These are phyloP conservation scores for Jacana jacana DNA, from an alignment of 2,113 vertebrate species.

Conservation along the genomic window DNA sequence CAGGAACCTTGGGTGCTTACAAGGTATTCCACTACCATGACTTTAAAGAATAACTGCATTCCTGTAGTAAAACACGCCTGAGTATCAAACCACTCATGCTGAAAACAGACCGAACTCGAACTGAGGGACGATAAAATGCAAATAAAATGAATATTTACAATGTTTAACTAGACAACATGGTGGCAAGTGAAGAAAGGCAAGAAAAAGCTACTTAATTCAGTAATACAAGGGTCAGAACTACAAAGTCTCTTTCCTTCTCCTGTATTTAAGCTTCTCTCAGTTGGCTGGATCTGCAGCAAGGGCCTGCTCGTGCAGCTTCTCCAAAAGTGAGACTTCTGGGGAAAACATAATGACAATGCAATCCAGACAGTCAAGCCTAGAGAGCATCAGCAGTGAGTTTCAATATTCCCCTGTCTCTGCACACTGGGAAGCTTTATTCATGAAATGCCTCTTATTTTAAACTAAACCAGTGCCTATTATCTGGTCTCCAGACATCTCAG, in stretches of 20 bases:
- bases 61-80: neutral
- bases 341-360: neutral
- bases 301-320: neutral
- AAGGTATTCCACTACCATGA: neutral
- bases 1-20: neutral
- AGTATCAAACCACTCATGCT: neutral
- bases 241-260: neutral
- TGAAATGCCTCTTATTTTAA: slow-evolving; percentile 55
- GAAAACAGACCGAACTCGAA: neutral
- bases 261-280: neutral
- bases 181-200: neutral
- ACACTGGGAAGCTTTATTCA: slow-evolving; percentile 26
- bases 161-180: neutral
- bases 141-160: neutral
- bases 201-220: neutral
- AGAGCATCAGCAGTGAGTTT: slow-evolving; percentile 35
- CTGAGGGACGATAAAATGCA: neutral
- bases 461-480: slow-evolving; percentile 49
- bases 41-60: neutral
- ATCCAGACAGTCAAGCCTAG: neutral
- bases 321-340: neutral
- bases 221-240: neutral
- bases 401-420: slow-evolving; percentile 8
- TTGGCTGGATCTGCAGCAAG: neutral
- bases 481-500: slow-evolving; percentile 21